phyloP scores from a whole-genome alignment of 2,888 invertebrate genomes.

The Dolichomitus sp. region DNA sequence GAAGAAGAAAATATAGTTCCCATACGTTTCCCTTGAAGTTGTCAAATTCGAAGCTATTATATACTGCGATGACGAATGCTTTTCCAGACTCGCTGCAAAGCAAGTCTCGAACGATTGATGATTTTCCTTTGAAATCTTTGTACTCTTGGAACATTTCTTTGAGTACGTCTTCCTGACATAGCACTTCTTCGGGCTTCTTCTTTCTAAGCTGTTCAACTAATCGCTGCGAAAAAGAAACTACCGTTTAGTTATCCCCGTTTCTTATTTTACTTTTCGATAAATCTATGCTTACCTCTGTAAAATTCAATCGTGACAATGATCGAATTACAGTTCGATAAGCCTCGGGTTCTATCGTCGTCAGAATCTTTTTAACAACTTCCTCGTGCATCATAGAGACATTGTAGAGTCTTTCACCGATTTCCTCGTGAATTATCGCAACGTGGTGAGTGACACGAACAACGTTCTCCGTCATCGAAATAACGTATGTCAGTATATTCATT shows the following conservation, averaged over 20 bases:
- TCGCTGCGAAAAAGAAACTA: conserved; percentile 66
- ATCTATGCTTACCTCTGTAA: conserved; percentile 73
- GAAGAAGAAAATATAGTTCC: neutral
- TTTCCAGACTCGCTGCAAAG: conserved; percentile 78
- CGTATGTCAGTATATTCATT: conserved; percentile 76
- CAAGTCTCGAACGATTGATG: conserved; percentile 67
- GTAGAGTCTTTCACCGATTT: conserved; percentile 73
- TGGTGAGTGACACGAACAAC: conserved; percentile 77
- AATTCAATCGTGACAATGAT: conserved; percentile 76
- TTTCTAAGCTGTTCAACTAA: conserved; percentile 67
- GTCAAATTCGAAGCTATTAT: conserved; percentile 75
- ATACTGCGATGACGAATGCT: conserved; percentile 76
- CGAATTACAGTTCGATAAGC: conserved; percentile 74
- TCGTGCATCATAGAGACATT: conserved; percentile 74
- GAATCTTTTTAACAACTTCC: conserved; percentile 73
- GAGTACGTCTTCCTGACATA: conserved; percentile 75
- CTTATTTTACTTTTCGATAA: neutral
- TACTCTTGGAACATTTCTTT: conserved; percentile 75
- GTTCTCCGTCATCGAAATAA: conserved; percentile 75
- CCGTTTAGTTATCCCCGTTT: neutral
- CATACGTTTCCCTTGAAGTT: conserved; percentile 76
- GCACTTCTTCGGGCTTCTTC: conserved; percentile 66
- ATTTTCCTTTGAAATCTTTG: conserved; percentile 66
- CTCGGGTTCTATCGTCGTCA: conserved; percentile 75
- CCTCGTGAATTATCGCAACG: conserved; percentile 77